Conservation (phyloP, 2,888 invertebrate species). For the Petrolisthes manimaculis region DNA sequence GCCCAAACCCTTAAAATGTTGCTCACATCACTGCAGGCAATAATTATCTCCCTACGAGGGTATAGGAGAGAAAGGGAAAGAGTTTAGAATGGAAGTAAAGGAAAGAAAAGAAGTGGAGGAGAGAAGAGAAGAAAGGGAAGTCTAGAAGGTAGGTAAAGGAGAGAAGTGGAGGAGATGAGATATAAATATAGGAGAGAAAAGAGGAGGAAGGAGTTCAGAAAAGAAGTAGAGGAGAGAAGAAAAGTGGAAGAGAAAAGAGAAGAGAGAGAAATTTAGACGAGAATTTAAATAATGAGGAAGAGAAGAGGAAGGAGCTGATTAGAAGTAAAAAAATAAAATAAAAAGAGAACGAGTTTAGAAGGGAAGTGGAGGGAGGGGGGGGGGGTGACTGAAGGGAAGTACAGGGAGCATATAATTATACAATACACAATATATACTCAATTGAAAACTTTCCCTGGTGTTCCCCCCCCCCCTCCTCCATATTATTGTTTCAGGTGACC, state of each 20-base stretch:
- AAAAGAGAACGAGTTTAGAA: neutral
- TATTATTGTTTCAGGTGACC: neutral
- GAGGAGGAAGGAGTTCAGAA: constrained; percentile 69
- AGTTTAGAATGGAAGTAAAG: neutral
- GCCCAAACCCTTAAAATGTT: too few relatives aligned
- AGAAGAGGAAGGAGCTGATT: constrained; percentile 69
- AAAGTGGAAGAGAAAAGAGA: constrained; percentile 81
- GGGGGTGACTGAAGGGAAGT: neutral
- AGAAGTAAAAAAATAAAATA: neutral
- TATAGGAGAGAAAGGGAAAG: neutral
- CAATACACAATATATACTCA: neutral
- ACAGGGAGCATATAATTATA: neutral
- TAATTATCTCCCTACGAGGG: neutral
- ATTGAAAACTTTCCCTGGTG: neutral
- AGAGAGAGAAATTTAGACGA: constrained; percentile 68
- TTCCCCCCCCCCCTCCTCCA: neutral
- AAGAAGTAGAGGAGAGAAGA: constrained; percentile 78
- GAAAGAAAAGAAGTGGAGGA: neutral
- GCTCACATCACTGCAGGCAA: too few relatives aligned
- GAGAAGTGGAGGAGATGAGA: constrained; percentile 79
- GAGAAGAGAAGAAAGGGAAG: neutral
- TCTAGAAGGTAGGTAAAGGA: neutral
- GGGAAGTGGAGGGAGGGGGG: neutral
- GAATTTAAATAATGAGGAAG: constrained; percentile 75
- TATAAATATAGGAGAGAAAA: constrained; percentile 81